Evolutionary conservation across 2,888 invertebrate species (phyloP).

Genomic region (Athalia rosae): DNA sequence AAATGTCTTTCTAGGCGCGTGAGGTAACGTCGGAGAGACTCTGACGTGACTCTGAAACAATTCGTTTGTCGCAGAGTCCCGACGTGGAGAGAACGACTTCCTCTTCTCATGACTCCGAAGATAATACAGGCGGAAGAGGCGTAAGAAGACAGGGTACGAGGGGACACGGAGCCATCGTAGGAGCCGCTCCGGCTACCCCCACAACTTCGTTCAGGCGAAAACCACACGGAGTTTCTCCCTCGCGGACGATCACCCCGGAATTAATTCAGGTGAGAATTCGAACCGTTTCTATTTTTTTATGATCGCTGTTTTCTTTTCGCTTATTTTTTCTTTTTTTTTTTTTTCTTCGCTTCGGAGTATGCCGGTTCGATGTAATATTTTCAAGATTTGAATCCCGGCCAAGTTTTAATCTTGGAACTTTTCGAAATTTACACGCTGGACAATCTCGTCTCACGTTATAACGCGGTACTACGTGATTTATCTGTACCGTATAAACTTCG

Average conservation of each 20-base stretch:
- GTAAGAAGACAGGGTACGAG: slow-evolving; percentile 53
- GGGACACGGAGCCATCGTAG: slow-evolving; percentile 51
- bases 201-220: slow-evolving; percentile 57
- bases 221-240: slow-evolving; percentile 63
- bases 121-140: slow-evolving; percentile 47
- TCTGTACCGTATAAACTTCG: background rate
- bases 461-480: slow-evolving; percentile 9
- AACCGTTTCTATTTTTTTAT: background rate
- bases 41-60: slow-evolving; percentile 46
- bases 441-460: background rate
- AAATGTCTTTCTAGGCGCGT: slow-evolving; percentile 44
- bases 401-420: slow-evolving; percentile 28
- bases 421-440: background rate
- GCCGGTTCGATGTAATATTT: background rate
- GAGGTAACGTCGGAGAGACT: slow-evolving; percentile 45
- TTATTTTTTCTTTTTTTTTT: background rate
- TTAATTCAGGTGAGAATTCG: slow-evolving; percentile 70
- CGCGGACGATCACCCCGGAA: slow-evolving; percentile 71
- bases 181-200: slow-evolving; percentile 50
- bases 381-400: slow-evolving; percentile 24
- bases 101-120: slow-evolving; percentile 47
- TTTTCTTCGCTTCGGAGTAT: background rate
- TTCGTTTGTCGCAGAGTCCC: slow-evolving; percentile 53
- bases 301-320: background rate
- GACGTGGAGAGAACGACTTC: slow-evolving; percentile 54